Evolutionary conservation across 2,797 vertebrate genomes (phyloP), one percentile per base, ranked within the genome.

Genomic region (Pyrocephalus nanus): DNA sequence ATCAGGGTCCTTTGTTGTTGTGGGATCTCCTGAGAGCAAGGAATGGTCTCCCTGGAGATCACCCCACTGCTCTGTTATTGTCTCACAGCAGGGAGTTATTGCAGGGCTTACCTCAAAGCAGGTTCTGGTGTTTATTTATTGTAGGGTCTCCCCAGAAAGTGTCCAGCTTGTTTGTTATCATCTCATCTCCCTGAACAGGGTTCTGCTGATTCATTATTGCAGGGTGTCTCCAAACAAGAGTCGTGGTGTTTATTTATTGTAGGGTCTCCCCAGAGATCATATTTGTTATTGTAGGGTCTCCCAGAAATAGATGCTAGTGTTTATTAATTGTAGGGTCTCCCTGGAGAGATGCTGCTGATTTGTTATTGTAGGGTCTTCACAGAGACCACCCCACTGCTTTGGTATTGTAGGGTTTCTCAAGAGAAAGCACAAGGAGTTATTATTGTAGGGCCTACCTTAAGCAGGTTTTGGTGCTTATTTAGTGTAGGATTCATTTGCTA

Each of bases 121-220:
- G 34, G 15, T 27, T 14, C n/a, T 19, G n/a, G 12, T 67, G 45
- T 27, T 48, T 36, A 47, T 65, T 64, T 43, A 23, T 32, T 43
- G 29, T 43, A 64, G 61, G 29, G 20, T 22, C 61, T 64, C 12
- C 50, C 42, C 34, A 48, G n/a, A 64, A 20, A 19, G 7, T 11
- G 42, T 42, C 42, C 42, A 42, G 27, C 12, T 10, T 27, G 6
- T 64, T 54, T n/a, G 23, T 55, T 40, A 9, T 50, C 18, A 9
- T 8, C n/a, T 21, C 12, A 20, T 42, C 12, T 42, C 20, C 15
- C 60, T n/a, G 23, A 10, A n/a, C 23, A 1, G 0, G 13, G 3
- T 34, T 30, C 11, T 36, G 30, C 21, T 84, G 26, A 14, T 43
- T 53, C 11, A 11, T 57, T 66, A 8, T 15, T 36, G 45, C 25